phyloP scores from a whole-genome alignment of 2,888 invertebrate genomes.

The Chloromyia formosa region DNA sequence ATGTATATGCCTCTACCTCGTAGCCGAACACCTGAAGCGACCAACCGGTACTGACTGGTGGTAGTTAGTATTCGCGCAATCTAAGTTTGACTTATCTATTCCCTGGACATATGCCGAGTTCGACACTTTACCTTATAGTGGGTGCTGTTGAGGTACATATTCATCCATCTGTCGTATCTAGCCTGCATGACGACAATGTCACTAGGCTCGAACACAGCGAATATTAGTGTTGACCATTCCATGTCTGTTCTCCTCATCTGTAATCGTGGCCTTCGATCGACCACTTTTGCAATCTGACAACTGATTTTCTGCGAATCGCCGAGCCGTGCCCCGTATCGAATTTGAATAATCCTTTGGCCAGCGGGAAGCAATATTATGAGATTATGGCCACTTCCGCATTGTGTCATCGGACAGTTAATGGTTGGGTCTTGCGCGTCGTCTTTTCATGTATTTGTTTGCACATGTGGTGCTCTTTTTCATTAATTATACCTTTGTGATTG shows the following conservation, averaged over 20 bases:
- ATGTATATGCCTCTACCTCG: not conserved
- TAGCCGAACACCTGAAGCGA: not conserved
- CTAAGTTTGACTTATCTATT: not conserved
- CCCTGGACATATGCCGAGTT: constrained; percentile 1
- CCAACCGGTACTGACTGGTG: not conserved
- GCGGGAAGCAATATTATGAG: not conserved
- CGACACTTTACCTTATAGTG: too few species aligned
- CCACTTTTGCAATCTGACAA: not conserved
- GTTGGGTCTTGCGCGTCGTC: not conserved
- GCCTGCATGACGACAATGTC: constrained; percentile 16
- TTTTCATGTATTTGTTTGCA: not conserved
- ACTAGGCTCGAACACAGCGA: not conserved
- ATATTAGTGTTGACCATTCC: not conserved
- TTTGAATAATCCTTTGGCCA: constrained; percentile 23
- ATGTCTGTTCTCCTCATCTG: not conserved
- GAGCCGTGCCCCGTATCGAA: not conserved
- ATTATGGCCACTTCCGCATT: constrained; percentile 23
- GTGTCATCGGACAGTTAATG: not conserved
- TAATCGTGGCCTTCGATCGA: not conserved
- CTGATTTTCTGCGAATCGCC: constrained; percentile 5
- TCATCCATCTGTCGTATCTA: not conserved
- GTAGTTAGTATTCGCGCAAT: not conserved
- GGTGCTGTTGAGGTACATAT: constrained; percentile 1
- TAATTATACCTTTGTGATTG: not conserved
- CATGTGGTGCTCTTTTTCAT: not conserved